Evolutionary conservation across 1,140 invertebrate species (phyloP).

Genomic region (Pseudoatta argentina): DNA sequence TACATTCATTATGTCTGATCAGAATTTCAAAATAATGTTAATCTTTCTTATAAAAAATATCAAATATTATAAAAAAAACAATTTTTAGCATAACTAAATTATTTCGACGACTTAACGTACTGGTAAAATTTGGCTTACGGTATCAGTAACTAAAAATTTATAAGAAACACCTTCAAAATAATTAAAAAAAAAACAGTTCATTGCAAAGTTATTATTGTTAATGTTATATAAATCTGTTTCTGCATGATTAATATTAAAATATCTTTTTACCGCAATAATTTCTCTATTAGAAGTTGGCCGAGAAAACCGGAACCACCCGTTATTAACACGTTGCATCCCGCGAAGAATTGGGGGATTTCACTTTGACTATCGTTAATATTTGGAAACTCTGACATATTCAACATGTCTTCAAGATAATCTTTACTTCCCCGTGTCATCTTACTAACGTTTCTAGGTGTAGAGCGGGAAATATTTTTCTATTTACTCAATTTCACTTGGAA

Average conservation of each 20-base stretch:
- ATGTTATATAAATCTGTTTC: not conserved
- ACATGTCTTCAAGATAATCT: slow-evolving; percentile 66
- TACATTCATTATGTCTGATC: too few species aligned
- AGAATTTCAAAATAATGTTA: too few species aligned
- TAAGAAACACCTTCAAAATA: too few species aligned
- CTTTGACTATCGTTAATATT: slow-evolving; percentile 46
- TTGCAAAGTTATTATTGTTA: too few species aligned
- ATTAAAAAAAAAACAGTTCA: too few species aligned
- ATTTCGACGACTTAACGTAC: too few species aligned
- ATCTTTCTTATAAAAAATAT: too few species aligned
- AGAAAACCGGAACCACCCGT: slow-evolving; percentile 90
- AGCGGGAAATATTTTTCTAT: not conserved
- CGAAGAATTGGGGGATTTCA: slow-evolving; percentile 79
- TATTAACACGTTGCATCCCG: slow-evolving; percentile 81
- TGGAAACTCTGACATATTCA: slow-evolving; percentile 64
- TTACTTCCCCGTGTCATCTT: slow-evolving; percentile 40
- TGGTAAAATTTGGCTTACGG: too few species aligned
- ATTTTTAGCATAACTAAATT: too few species aligned
- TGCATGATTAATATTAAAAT: not conserved
- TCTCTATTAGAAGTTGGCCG: slow-evolving; percentile 90
- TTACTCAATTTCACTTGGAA: not conserved
- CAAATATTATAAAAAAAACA: too few species aligned
- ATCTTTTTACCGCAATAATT: slow-evolving; percentile 86
- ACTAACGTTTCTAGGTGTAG: not conserved
- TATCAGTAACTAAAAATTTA: too few species aligned